Percentiles rank a stretch among this genome's conserved stretches.
phyloP scores from a whole-genome alignment of 2,797 vertebrate species.

The Intellagama lesueurii region DNA sequence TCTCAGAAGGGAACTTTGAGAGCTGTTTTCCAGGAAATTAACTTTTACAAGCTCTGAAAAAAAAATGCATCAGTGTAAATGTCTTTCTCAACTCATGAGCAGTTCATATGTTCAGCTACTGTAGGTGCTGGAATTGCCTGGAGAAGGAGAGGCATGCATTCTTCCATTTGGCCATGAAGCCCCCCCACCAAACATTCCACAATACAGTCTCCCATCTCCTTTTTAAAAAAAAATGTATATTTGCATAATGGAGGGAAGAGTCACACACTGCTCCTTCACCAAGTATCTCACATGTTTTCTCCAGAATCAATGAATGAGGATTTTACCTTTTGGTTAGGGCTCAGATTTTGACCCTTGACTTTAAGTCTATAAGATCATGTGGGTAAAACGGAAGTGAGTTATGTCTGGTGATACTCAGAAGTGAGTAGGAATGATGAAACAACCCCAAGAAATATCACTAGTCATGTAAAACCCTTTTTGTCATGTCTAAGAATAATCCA shows the following conservation, averaged over 20 bases:
- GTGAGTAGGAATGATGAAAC: not conserved
- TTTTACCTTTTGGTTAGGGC: not conserved
- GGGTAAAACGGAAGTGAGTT: not conserved
- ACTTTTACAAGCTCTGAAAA: not conserved
- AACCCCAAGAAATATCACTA: not conserved
- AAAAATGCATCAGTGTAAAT: not conserved
- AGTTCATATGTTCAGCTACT: not conserved
- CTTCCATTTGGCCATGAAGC: not conserved
- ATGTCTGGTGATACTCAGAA: not conserved
- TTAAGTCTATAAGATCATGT: not conserved
- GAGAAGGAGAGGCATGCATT: not conserved
- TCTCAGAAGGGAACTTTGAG: no score
- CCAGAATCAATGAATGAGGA: not conserved
- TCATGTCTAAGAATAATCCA: not conserved
- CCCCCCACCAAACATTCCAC: not conserved
- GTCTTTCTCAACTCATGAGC: slow-evolving; percentile 35
- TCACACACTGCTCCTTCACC: not conserved
- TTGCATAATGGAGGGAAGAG: not conserved
- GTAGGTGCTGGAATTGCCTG: not conserved
- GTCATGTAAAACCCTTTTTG: not conserved
- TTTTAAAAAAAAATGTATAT: not conserved
- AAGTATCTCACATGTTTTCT: not conserved
- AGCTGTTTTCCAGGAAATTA: no score
- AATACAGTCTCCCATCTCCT: not conserved
- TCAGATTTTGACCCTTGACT: not conserved